Conservation (phyloP, 2,888 invertebrate species). For the Ceramica pisi region DNA sequence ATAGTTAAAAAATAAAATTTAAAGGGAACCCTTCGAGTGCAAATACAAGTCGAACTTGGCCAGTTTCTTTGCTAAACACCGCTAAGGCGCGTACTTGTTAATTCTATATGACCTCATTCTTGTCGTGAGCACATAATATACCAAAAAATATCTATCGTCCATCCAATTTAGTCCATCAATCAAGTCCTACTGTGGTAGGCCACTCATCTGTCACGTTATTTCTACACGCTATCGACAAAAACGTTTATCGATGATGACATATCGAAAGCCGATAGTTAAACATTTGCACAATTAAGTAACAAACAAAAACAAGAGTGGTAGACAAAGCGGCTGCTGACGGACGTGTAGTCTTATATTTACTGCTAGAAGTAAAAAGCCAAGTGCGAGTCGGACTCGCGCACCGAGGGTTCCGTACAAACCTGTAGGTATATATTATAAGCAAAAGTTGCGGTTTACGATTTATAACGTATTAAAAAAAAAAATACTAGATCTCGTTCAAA, state of each 20-base stretch:
- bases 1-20: no score
- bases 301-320: not conserved
- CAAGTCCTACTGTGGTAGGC: constrained; percentile 11
- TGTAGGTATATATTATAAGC: no score
- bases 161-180: constrained; percentile 40
- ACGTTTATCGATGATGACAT: constrained; percentile 46
- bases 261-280: constrained; percentile 46
- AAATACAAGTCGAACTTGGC: no score
- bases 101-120: not conserved
- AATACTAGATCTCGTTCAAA: no score
- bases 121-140: not conserved
- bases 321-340: not conserved
- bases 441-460: no score
- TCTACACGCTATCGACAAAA: constrained; percentile 34
- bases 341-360: not conserved
- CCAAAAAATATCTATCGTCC: not conserved
- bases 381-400: no score
- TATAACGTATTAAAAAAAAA: no score
- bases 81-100: no score
- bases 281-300: constrained; percentile 41
- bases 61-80: no score
- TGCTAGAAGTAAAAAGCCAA: not conserved
- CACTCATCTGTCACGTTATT: constrained; percentile 16
- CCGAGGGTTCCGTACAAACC: no score
- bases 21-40: no score